phyloP scores from a whole-genome alignment of 2,797 vertebrate genomes.

The Silurus aristotelis region DNA sequence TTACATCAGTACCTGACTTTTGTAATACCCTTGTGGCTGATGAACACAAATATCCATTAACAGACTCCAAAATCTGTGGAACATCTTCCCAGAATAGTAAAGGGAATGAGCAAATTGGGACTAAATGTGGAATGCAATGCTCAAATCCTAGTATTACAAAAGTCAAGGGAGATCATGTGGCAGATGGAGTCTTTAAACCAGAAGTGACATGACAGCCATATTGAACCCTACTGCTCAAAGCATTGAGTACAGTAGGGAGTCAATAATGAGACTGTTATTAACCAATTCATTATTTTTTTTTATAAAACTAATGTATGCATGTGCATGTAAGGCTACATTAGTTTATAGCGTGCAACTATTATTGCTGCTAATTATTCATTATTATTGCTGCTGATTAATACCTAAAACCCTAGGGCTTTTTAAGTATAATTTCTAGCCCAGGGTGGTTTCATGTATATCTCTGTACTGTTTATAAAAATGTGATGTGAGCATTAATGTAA shows the following conservation, averaged over 20 bases:
- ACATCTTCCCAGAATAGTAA: no score
- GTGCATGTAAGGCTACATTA: neutral
- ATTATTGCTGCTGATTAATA: constrained; percentile 51
- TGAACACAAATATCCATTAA: no score
- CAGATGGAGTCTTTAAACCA: neutral
- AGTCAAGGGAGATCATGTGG: neutral
- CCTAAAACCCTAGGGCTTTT: constrained; percentile 14
- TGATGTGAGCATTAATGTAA: constrained; percentile 43
- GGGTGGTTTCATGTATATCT: constrained; percentile 37
- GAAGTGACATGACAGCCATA: neutral
- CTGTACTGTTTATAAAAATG: constrained; percentile 46
- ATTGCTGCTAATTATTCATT: constrained; percentile 33
- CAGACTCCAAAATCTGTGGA: no score
- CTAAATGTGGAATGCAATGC: no score
- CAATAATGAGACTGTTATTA: neutral
- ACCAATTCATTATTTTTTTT: constrained; percentile 10
- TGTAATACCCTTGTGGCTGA: no score
- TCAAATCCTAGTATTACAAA: neutral
- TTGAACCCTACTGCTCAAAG: neutral
- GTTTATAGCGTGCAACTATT: constrained; percentile 1
- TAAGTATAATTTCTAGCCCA: constrained; percentile 15
- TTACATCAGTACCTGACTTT: no score
- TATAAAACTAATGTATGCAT: neutral
- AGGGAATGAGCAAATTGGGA: no score
- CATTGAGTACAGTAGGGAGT: neutral